Percentiles rank a stretch among this genome's conserved stretches.
Conservation (phyloP, 2,888 invertebrate genomes). For the Drosophila borealis region DNA sequence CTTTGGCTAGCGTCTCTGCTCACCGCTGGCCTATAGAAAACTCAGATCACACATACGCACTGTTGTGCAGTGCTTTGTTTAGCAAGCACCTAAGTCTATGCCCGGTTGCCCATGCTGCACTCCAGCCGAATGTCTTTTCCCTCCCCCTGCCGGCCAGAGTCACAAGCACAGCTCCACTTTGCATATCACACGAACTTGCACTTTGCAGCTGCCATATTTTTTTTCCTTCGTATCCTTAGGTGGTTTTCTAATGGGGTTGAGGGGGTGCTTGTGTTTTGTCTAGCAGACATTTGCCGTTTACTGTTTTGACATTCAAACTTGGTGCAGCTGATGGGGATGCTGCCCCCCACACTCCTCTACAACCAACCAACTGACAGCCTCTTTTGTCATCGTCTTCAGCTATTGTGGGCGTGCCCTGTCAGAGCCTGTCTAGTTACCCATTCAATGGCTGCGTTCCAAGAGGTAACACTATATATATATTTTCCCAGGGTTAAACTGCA, state of each 20-base stretch:
- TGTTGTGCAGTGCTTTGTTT: constrained; percentile 52
- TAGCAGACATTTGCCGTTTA: constrained; percentile 75
- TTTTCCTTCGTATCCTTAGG: constrained; percentile 8
- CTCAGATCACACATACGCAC: constrained; percentile 50
- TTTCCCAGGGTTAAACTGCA: constrained; percentile 5
- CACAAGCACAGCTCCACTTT: constrained; percentile 57
- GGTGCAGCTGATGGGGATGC: constrained; percentile 42
- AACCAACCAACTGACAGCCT: constrained; percentile 50
- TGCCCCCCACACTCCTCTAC: not conserved
- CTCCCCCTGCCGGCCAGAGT: constrained; percentile 10
- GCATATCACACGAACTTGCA: constrained; percentile 78
- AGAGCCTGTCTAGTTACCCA: constrained; percentile 32
- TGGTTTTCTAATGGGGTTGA: constrained; percentile 13
- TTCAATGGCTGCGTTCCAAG: constrained; percentile 16
- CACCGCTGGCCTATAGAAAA: constrained; percentile 5
- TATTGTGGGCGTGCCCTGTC: constrained; percentile 47
- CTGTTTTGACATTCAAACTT: constrained; percentile 73
- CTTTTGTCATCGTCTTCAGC: constrained; percentile 56
- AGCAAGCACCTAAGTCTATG: constrained; percentile 35
- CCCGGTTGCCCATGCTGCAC: constrained; percentile 1
- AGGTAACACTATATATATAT: constrained; percentile 1
- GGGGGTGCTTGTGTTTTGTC: constrained; percentile 40
- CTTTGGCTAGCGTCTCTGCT: constrained; percentile 6
- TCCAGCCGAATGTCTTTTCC: not conserved
- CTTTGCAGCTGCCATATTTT: constrained; percentile 60